Conservation (phyloP, 2,797 vertebrate genomes). For the Aplochiton taeniatus region DNA sequence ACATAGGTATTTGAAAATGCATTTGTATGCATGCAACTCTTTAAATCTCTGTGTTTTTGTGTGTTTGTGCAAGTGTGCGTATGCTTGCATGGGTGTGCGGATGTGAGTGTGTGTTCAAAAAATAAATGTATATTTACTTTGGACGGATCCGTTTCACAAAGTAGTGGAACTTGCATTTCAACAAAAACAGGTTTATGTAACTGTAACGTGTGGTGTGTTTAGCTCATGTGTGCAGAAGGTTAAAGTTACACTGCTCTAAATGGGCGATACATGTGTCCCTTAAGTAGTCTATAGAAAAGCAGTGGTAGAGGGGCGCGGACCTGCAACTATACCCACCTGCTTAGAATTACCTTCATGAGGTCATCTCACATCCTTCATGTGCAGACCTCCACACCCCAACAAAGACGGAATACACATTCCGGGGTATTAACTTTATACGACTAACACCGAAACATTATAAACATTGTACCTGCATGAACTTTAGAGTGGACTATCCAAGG, state of each 20-base stretch:
- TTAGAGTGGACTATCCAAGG: no score
- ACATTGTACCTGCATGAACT: no score
- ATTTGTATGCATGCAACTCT: no score
- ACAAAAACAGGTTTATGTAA: no score
- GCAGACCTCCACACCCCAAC: conserved; percentile 23
- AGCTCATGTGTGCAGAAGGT: no score
- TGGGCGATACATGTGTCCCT: conserved; percentile 42
- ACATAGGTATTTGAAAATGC: neutral
- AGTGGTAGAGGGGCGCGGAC: conserved; percentile 57
- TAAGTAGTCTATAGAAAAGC: conserved; percentile 47
- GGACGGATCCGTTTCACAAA: no score
- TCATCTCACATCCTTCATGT: conserved; percentile 29
- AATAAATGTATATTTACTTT: no score
- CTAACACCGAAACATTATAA: conserved; percentile 21
- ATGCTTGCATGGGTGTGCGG: no score
- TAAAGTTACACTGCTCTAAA: conserved; percentile 53
- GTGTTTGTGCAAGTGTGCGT: no score
- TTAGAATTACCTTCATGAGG: conserved; percentile 37
- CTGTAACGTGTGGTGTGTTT: no score
- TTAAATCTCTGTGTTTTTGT: neutral
- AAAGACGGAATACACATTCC: conserved; percentile 21
- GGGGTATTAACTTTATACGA: neutral
- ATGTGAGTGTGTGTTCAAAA: no score
- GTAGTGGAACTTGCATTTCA: no score
- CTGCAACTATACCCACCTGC: conserved; percentile 51